Percentiles rank a stretch among this genome's conserved stretches.
Evolutionary conservation across 2,797 vertebrate species (phyloP).

Genomic region (Cichlasoma orientale): DNA sequence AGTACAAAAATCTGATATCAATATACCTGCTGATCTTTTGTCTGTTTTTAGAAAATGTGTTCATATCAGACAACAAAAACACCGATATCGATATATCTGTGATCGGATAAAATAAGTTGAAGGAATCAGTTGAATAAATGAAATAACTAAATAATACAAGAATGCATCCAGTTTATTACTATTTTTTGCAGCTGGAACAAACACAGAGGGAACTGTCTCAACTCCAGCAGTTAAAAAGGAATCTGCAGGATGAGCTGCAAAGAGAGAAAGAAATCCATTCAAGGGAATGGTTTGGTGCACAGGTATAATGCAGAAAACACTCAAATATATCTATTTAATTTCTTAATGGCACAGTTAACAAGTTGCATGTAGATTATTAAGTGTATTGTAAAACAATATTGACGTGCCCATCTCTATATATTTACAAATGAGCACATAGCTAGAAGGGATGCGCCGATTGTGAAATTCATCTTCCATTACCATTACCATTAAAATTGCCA

Average conservation of each 20-base stretch:
- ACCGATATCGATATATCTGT: not conserved
- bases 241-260: conserved; percentile 83
- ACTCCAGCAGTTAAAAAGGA: conserved; percentile 86
- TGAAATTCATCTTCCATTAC: too few relatives aligned
- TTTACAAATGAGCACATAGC: too few relatives aligned
- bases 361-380: too few relatives aligned
- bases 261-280: conserved; percentile 38
- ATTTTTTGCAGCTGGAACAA: conserved; percentile 84
- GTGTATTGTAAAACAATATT: too few relatives aligned
- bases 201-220: conserved; percentile 87
- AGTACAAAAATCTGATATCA: not conserved
- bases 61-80: too few relatives aligned
- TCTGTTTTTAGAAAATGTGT: not conserved
- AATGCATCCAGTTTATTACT: not conserved
- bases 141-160: not conserved
- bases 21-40: not conserved
- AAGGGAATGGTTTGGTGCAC: conserved; percentile 12
- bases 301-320: conserved; percentile 28
- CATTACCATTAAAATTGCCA: too few relatives aligned
- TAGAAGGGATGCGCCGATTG: too few relatives aligned
- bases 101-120: not conserved
- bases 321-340: too few relatives aligned
- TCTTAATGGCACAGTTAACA: too few relatives aligned
- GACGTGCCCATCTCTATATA: too few relatives aligned
- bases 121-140: not conserved